A percentile compares a stretch with the other conserved stretches of the same genome.
Evolutionary conservation across 23 tunicate species (phyloP).

Genomic region (Trididemnum clinides): DNA sequence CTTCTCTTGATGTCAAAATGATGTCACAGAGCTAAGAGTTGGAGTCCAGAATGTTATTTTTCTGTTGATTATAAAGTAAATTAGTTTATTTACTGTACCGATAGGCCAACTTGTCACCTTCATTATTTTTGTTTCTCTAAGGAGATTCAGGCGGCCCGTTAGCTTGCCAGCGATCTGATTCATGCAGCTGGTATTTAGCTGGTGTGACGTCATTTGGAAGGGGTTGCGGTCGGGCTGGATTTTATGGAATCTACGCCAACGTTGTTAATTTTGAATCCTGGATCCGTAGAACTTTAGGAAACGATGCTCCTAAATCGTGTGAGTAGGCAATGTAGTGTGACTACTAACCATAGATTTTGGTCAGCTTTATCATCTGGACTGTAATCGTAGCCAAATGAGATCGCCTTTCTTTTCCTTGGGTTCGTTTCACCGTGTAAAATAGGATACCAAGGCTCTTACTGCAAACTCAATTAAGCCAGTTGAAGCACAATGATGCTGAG

Average conservation of each 20-base stretch:
- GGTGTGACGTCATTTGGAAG: conserved; percentile 45
- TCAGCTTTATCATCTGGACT: neutral
- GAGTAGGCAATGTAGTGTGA: neutral
- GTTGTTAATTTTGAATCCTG: conserved; percentile 18
- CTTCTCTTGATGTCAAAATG: too few species aligned
- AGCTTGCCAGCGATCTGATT: conserved; percentile 34
- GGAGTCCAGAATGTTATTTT: neutral
- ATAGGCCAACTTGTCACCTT: neutral
- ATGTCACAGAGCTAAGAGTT: neutral
- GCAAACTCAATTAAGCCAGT: too few species aligned
- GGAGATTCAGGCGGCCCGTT: conserved; percentile 56
- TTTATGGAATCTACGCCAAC: conserved; percentile 42
- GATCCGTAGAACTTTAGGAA: conserved; percentile 30
- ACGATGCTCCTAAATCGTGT: neutral
- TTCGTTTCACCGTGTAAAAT: too few species aligned
- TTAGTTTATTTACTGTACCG: neutral
- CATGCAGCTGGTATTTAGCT: conserved; percentile 49
- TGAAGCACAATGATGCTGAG: too few species aligned
- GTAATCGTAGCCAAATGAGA: neutral
- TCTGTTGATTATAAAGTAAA: neutral
- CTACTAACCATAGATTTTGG: too few species aligned
- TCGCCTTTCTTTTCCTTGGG: too few species aligned
- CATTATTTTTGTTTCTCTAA: neutral
- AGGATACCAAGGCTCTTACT: too few species aligned
- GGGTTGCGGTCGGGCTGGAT: conserved; percentile 29